A percentile compares a stretch with the other conserved stretches of the same genome.
Evolutionary conservation across 1,140 invertebrate genomes (phyloP).

Genomic region (Danaus plexippus): DNA sequence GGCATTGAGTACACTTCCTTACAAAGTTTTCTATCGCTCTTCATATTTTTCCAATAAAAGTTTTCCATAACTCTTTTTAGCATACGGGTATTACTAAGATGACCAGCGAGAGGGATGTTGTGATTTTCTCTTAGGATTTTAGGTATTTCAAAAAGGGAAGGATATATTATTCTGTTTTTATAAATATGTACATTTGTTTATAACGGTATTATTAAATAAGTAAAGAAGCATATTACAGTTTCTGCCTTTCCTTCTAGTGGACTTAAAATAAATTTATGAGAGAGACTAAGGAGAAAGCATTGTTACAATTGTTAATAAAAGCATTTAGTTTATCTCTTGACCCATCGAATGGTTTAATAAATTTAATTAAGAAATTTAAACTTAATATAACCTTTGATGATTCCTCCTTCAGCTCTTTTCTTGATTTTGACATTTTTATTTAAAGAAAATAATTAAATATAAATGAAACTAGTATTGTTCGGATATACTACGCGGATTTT

Average conservation of each 20-base stretch:
- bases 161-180: conserved; percentile 18
- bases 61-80: conserved; percentile 17
- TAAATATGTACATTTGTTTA: conserved; percentile 18
- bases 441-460: conserved; percentile 13
- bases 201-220: conserved; percentile 15
- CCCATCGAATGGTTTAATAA: no score
- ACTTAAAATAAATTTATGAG: conserved; percentile 8
- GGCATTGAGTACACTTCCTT: conserved; percentile 18
- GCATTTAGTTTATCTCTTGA: no score
- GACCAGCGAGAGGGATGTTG: conserved; percentile 23
- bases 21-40: conserved; percentile 23
- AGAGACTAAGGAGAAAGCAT: no score
- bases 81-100: conserved; percentile 19
- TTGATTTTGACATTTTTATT: conserved; percentile 21
- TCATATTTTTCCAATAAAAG: conserved; percentile 30
- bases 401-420: no score
- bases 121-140: conserved; percentile 24
- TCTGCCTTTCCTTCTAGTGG: no score
- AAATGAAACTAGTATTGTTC: no score
- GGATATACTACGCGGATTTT: no score
- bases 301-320: no score
- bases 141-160: conserved; percentile 14
- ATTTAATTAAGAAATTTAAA: no score
- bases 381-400: no score
- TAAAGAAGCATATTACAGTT: conserved; percentile 16